Conservation (phyloP, 2,113 vertebrate species). For the Pipa parva region DNA sequence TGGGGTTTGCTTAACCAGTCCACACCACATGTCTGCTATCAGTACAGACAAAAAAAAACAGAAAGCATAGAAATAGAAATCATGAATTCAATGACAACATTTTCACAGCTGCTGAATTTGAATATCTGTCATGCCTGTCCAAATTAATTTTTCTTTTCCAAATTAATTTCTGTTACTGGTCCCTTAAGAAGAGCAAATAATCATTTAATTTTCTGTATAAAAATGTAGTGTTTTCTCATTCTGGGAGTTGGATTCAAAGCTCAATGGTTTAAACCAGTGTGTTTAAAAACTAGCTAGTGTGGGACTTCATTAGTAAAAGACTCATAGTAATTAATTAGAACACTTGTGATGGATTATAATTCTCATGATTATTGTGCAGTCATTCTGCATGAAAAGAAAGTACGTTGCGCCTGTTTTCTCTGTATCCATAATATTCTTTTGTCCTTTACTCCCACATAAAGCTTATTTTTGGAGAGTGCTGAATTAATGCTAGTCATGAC, state of each 20-base stretch:
- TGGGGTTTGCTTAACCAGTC: no score
- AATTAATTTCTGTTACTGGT: no score
- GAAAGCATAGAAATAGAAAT: no score
- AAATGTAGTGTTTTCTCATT: background rate
- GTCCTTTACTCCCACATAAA: constrained; percentile 21
- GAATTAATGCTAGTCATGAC: constrained; percentile 12
- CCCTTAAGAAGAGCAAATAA: background rate
- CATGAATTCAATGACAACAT: no score
- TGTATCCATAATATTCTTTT: constrained; percentile 23
- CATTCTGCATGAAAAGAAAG: constrained; percentile 20
- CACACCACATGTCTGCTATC: no score
- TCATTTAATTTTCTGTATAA: background rate
- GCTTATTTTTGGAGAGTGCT: constrained; percentile 22
- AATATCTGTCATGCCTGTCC: no score
- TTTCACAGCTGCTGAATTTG: no score
- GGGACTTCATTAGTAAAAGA: constrained; percentile 18
- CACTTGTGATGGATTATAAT: constrained; percentile 25
- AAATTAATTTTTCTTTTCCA: no score
- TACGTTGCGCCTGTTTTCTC: constrained; percentile 7
- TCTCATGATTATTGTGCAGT: constrained; percentile 26
- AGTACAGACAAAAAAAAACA: no score
- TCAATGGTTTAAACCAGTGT: background rate
- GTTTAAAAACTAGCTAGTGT: constrained; percentile 9
- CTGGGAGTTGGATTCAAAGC: background rate
- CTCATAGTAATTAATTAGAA: constrained; percentile 25